phyloP scores from a whole-genome alignment of 2,113 vertebrate species.

The Misgurnus anguillicaudatus region DNA sequence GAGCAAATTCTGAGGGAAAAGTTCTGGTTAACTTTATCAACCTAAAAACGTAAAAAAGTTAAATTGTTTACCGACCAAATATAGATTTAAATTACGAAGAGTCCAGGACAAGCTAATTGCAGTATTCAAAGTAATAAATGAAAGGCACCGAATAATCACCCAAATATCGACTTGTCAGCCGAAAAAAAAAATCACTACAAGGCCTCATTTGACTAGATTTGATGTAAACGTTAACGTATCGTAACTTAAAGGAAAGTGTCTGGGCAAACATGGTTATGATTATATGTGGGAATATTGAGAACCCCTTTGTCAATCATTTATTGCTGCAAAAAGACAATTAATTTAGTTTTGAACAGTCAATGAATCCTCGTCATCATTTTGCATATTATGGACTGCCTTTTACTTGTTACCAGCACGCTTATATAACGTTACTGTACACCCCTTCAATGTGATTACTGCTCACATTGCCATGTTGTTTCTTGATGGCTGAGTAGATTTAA shows the following conservation, averaged over 20 bases:
- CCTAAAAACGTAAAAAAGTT: neutral
- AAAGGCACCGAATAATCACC: neutral
- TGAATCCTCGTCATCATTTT: too few relatives aligned
- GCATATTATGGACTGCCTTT: too few relatives aligned
- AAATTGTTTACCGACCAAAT: neutral
- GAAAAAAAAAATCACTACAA: neutral
- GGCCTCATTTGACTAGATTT: slow-evolving; percentile 4
- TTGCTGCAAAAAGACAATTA: too few relatives aligned
- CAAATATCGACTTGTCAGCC: neutral
- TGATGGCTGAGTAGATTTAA: too few relatives aligned
- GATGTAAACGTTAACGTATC: neutral
- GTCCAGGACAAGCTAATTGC: neutral
- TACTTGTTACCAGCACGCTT: too few relatives aligned
- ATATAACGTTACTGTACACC: too few relatives aligned
- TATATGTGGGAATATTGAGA: neutral
- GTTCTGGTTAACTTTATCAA: neutral
- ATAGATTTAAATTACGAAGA: neutral
- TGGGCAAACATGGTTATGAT: neutral
- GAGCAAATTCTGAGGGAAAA: slow-evolving; percentile 31
- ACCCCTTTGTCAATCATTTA: too few relatives aligned
- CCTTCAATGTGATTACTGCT: neutral
- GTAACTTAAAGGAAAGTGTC: neutral
- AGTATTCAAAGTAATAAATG: neutral
- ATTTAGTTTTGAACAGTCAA: too few relatives aligned
- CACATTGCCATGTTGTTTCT: neutral